Percentiles rank a stretch among this genome's conserved stretches.
phyloP scores from a whole-genome alignment of 23 tunicate species.

The Halocynthia aurantium region DNA sequence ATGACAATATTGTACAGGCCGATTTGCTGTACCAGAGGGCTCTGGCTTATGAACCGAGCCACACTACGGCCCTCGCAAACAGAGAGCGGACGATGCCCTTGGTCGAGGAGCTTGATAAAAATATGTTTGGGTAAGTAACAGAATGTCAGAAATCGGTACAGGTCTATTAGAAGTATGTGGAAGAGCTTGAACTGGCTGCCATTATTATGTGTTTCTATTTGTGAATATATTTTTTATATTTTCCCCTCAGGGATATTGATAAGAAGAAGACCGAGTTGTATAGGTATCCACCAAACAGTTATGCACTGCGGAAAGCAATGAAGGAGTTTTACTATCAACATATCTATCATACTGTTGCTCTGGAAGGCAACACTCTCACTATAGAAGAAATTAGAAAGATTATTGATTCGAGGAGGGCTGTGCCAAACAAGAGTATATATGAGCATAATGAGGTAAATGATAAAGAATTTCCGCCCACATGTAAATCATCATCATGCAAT shows the following conservation, averaged over 20 bases:
- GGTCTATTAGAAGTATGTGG: no score
- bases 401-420: slow-evolving; percentile 49
- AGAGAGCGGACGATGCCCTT: slow-evolving; percentile 75
- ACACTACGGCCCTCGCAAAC: slow-evolving; percentile 64
- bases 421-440: slow-evolving; percentile 66
- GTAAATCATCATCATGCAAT: no score
- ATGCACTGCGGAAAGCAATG: slow-evolving; percentile 68
- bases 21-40: slow-evolving; percentile 86
- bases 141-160: no score
- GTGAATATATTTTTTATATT: neutral
- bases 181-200: no score
- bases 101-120: slow-evolving; percentile 73
- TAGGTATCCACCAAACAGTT: slow-evolving; percentile 78
- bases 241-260: slow-evolving; percentile 44
- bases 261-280: slow-evolving; percentile 67
- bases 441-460: slow-evolving; percentile 67
- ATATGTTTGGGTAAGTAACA: slow-evolving; percentile 9
- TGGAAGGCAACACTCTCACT: slow-evolving; percentile 84
- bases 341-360: slow-evolving; percentile 86
- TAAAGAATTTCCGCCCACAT: no score
- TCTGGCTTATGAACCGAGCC: slow-evolving; percentile 58
- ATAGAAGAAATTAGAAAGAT: slow-evolving; percentile 60
- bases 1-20: slow-evolving; percentile 81
- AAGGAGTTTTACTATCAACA: slow-evolving; percentile 91
- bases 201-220: no score